Percentiles rank a stretch among this genome's conserved stretches.
phyloP scores from a whole-genome alignment of 2,797 vertebrate species.

The Halcyon leucocephala region DNA sequence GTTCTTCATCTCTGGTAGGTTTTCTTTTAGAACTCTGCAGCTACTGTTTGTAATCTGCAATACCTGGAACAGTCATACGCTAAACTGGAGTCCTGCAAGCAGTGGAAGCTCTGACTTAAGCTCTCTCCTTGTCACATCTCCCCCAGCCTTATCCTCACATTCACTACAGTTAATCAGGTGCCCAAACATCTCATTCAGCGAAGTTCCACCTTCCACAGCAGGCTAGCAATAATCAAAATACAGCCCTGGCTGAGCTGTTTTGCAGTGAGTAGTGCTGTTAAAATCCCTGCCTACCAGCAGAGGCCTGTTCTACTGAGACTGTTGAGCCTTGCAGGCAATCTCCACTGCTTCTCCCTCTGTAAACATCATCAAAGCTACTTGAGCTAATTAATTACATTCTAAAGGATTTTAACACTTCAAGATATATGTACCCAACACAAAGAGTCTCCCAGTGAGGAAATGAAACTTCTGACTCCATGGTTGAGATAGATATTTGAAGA shows the following conservation, averaged over 20 bases:
- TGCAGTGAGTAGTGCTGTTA: slow-evolving; percentile 23
- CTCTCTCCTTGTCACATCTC: not conserved
- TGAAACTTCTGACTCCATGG: not conserved
- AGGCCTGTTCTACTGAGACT: not conserved
- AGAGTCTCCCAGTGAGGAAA: not conserved
- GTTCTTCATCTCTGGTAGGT: accelerated
- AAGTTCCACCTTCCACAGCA: not conserved
- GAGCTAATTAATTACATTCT: slow-evolving; percentile 65
- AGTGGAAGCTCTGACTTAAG: not conserved
- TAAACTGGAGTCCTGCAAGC: not conserved
- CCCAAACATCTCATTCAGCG: slow-evolving; percentile 13
- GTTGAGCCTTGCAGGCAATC: slow-evolving; percentile 45
- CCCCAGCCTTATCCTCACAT: not conserved
- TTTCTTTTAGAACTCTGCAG: not conserved
- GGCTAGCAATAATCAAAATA: slow-evolving; percentile 23
- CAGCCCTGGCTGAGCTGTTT: not conserved
- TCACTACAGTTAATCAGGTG: slow-evolving; percentile 34
- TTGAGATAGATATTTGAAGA: slow-evolving; percentile 28
- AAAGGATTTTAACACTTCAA: slow-evolving; percentile 50
- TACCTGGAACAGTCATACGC: not conserved
- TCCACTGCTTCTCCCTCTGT: slow-evolving; percentile 31
- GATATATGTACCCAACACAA: not conserved
- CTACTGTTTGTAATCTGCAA: not conserved
- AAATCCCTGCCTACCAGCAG: slow-evolving; percentile 20
- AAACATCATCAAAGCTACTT: slow-evolving; percentile 66